Conservation (phyloP, 2,113 vertebrate species). For the Burhinus bistriatus region DNA sequence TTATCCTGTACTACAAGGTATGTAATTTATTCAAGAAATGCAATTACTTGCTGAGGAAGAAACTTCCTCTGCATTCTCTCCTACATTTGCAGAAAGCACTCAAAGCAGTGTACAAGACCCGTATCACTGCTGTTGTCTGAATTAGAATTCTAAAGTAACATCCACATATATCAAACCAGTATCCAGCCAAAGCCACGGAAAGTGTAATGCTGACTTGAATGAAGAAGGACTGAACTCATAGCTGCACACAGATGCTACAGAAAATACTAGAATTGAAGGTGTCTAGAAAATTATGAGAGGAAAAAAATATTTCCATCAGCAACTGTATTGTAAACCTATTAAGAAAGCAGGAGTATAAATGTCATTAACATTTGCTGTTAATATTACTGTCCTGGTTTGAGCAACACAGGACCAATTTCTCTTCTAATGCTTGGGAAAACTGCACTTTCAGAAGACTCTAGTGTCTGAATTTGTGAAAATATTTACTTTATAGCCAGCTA, state of each 20-base stretch:
- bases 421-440: too few species aligned
- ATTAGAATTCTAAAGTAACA: background rate
- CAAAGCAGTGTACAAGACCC: background rate
- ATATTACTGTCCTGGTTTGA: background rate
- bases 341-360: background rate
- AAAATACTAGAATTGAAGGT: background rate
- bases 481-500: too few species aligned
- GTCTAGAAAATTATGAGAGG: background rate
- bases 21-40: background rate
- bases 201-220: background rate
- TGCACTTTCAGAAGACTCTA: too few species aligned
- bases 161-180: background rate
- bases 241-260: background rate
- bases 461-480: too few species aligned
- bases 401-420: too few species aligned
- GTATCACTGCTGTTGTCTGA: background rate
- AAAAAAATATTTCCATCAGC: background rate
- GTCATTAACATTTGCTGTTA: background rate
- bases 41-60: background rate
- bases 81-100: background rate
- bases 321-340: background rate
- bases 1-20: background rate
- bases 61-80: background rate
- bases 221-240: background rate
- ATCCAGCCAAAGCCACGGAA: background rate